A percentile compares a stretch with the other conserved stretches of the same genome.
Evolutionary conservation across 2,888 invertebrate genomes (phyloP).

Genomic region (Automeris io): DNA sequence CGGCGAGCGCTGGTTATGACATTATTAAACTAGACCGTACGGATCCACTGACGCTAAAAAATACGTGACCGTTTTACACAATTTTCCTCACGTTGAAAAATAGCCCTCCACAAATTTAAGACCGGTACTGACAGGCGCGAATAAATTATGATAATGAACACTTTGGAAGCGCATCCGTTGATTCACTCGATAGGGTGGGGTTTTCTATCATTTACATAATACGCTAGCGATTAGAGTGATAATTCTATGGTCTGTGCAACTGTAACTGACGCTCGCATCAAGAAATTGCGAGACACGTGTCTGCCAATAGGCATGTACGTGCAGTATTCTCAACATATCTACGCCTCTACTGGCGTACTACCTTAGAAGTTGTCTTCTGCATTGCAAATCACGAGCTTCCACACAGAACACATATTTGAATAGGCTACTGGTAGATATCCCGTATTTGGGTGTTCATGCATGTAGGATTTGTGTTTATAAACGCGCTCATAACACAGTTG

Average conservation of each 20-base stretch:
- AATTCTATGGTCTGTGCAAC: slow-evolving; percentile 18
- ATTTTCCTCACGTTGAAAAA: slow-evolving; percentile 61
- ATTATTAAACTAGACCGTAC: slow-evolving; percentile 63
- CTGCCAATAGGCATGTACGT: too few species aligned
- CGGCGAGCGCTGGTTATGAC: slow-evolving; percentile 57
- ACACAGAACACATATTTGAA: too few species aligned
- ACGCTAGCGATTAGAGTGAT: slow-evolving; percentile 22
- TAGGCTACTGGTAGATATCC: too few species aligned
- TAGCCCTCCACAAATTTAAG: slow-evolving; percentile 69
- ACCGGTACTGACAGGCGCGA: slow-evolving; percentile 67
- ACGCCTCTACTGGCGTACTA: too few species aligned
- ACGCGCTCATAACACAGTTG: too few species aligned
- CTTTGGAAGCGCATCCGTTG: slow-evolving; percentile 69
- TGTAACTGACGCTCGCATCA: slow-evolving; percentile 8
- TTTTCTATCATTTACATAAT: slow-evolving; percentile 65
- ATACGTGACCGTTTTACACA: slow-evolving; percentile 70
- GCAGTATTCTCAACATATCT: too few species aligned
- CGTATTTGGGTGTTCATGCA: too few species aligned
- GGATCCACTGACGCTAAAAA: slow-evolving; percentile 58
- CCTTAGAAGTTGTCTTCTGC: too few species aligned
- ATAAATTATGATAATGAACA: slow-evolving; percentile 75
- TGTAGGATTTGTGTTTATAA: too few species aligned
- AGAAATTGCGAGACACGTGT: slow-evolving; percentile 11
- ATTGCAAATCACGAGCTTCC: too few species aligned
- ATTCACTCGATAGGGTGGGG: slow-evolving; percentile 52